Percentiles rank a stretch among this genome's conserved stretches.
Conservation (phyloP, 2,797 vertebrate species). For the Phylloscopus collybita region DNA sequence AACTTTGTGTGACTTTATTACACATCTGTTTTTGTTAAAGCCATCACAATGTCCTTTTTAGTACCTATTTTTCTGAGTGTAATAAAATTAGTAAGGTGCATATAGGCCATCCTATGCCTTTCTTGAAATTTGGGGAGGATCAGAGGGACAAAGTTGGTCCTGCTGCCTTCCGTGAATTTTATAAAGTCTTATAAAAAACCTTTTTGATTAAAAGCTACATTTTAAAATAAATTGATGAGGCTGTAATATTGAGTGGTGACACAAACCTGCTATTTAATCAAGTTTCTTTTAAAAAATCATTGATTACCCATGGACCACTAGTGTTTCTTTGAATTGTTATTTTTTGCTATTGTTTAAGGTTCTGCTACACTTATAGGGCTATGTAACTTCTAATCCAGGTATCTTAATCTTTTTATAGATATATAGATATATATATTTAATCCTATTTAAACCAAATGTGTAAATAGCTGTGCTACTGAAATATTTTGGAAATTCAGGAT, state of each 20-base stretch:
- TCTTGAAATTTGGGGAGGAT: conserved; percentile 42
- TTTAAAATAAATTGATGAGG: not conserved
- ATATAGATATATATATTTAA: not conserved
- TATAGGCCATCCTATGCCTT: conserved; percentile 72
- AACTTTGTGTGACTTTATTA: not conserved
- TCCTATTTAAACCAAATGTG: conserved; percentile 55
- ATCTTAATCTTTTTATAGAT: conserved; percentile 44
- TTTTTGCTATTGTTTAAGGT: conserved; percentile 21
- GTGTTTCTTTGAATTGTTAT: not conserved
- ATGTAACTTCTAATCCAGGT: conserved; percentile 54
- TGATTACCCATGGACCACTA: conserved; percentile 4
- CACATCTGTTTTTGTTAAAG: conserved; percentile 45
- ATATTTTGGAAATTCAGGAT: conserved; percentile 33
- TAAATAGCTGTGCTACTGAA: conserved; percentile 28
- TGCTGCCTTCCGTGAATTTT: conserved; percentile 43
- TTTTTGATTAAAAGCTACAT: conserved; percentile 25
- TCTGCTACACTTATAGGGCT: conserved; percentile 42
- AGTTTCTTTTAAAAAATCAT: conserved; percentile 17
- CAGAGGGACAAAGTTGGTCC: not conserved
- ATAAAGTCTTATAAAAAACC: conserved; percentile 37
- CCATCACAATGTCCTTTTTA: conserved; percentile 31
- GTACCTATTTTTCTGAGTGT: not conserved
- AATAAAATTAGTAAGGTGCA: conserved; percentile 62
- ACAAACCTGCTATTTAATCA: not conserved
- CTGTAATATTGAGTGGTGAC: conserved; percentile 1